Percentiles rank a stretch among this genome's conserved stretches.
Conservation (phyloP, 2,888 invertebrate genomes). For the Blastobasis adustella region DNA sequence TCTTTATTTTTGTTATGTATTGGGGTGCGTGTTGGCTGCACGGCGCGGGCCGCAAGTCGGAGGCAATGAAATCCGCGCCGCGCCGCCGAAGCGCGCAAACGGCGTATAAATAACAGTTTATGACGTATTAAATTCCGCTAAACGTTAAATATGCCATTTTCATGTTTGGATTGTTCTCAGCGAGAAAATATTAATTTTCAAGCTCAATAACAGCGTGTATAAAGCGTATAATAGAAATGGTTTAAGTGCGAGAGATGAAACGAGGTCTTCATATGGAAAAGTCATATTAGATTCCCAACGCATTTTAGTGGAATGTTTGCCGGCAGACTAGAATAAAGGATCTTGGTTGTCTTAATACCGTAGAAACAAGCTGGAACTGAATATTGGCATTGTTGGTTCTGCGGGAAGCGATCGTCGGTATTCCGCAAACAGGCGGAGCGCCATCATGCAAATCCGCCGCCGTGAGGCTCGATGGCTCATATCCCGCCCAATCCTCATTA, state of each 20-base stretch:
- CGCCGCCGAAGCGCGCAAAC: slow-evolving; percentile 42
- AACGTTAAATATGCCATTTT: slow-evolving; percentile 62
- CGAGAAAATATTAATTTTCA: slow-evolving; percentile 39
- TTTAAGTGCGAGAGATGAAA: not conserved
- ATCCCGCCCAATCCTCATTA: slow-evolving; percentile 42
- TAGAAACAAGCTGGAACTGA: not conserved
- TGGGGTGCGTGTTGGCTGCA: slow-evolving; percentile 29
- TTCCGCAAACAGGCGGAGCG: not conserved
- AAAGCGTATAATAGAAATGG: not conserved
- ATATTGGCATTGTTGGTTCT: not conserved
- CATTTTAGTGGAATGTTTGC: too few species aligned
- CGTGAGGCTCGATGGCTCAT: not conserved
- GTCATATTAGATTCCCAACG: not conserved
- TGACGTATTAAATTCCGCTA: slow-evolving; percentile 63
- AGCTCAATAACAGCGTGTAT: slow-evolving; percentile 2
- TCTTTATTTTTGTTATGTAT: too few species aligned
- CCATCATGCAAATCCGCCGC: slow-evolving; percentile 23
- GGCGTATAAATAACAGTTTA: slow-evolving; percentile 64
- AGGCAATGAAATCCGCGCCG: slow-evolving; percentile 39
- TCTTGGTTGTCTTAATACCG: slow-evolving; percentile 2
- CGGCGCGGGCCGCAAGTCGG: slow-evolving; percentile 36
- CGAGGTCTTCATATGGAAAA: too few species aligned
- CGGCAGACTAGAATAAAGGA: not conserved
- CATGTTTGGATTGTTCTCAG: slow-evolving; percentile 46
- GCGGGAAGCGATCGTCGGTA: not conserved